Conservation (phyloP, 2,113 vertebrate species). For the Boleophthalmus pectinirostris region DNA sequence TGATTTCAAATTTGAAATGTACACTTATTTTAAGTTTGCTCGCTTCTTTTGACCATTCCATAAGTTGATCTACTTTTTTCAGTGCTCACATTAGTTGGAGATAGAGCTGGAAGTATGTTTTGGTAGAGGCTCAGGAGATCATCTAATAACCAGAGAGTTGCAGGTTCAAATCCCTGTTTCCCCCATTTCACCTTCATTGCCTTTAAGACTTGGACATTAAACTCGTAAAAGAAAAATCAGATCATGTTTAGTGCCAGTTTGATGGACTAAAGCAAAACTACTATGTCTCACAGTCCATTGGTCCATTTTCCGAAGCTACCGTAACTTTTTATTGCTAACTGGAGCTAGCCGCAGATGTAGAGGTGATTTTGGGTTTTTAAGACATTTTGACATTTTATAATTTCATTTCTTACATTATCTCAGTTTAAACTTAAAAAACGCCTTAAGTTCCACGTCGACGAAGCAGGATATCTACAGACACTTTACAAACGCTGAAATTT, state of each 20-base stretch:
- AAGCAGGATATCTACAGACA: conserved; percentile 70
- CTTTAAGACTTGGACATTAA: neutral
- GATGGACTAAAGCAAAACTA: neutral
- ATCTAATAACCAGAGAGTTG: neutral
- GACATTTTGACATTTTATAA: conserved; percentile 11
- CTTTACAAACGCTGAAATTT: conserved; percentile 55
- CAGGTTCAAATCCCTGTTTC: neutral
- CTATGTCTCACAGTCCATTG: neutral
- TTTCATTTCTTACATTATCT: conserved; percentile 12
- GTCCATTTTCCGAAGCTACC: neutral
- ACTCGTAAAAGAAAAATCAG: neutral
- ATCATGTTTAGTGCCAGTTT: neutral
- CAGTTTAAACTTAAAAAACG: conserved; percentile 30
- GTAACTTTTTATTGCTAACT: conserved; percentile 3
- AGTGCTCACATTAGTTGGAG: too few relatives aligned
- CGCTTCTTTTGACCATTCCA: too few relatives aligned
- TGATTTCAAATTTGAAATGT: too few relatives aligned
- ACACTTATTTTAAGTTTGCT: too few relatives aligned
- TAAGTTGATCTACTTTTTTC: too few relatives aligned
- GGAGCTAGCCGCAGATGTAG: neutral
- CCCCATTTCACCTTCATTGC: too few relatives aligned
- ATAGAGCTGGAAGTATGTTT: too few relatives aligned
- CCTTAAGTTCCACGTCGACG: conserved; percentile 53
- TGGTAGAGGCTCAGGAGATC: too few relatives aligned
- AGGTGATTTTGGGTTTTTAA: conserved; percentile 21